These are phyloP conservation scores for Adelognathus sp. DNA, from an alignment of 2,888 invertebrate species.

Conservation along the genomic window DNA sequence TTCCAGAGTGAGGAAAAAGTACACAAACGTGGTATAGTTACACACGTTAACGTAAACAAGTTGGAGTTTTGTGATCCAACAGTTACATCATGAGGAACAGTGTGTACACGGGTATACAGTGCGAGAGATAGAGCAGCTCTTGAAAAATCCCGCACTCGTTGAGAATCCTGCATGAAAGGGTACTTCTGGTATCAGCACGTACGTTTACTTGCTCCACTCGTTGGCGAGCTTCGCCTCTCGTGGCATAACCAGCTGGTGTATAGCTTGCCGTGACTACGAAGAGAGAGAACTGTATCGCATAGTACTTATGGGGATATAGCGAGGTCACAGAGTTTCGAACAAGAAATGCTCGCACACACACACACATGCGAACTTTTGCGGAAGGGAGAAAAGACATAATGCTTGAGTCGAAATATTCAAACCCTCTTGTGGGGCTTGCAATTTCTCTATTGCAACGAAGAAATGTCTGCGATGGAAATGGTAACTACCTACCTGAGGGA, in stretches of 20 bases:
- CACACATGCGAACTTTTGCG: too few species aligned
- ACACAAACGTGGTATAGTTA: neutral
- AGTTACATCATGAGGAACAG: neutral
- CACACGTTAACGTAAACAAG: neutral
- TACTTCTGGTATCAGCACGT: conserved; percentile 34
- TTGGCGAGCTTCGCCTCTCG: conserved; percentile 19
- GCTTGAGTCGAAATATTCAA: too few species aligned
- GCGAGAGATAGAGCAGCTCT: neutral
- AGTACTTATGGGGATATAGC: conserved; percentile 16
- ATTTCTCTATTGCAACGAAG: too few species aligned
- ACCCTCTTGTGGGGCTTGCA: too few species aligned
- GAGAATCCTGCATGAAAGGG: conserved; percentile 44
- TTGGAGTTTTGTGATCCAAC: neutral
- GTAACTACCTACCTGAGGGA: too few species aligned
- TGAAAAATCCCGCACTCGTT: conserved; percentile 35
- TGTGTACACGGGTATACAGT: neutral
- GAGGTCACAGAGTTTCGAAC: neutral
- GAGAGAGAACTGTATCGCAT: conserved; percentile 8
- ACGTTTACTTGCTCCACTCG: conserved; percentile 36
- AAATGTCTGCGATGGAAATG: too few species aligned
- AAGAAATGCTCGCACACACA: too few species aligned
- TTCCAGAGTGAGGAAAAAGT: conserved; percentile 13
- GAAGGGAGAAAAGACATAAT: too few species aligned
- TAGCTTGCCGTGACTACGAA: neutral
- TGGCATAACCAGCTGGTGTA: neutral